phyloP scores from a whole-genome alignment of 2,797 vertebrate genomes.

The Poliocrania exsul region DNA sequence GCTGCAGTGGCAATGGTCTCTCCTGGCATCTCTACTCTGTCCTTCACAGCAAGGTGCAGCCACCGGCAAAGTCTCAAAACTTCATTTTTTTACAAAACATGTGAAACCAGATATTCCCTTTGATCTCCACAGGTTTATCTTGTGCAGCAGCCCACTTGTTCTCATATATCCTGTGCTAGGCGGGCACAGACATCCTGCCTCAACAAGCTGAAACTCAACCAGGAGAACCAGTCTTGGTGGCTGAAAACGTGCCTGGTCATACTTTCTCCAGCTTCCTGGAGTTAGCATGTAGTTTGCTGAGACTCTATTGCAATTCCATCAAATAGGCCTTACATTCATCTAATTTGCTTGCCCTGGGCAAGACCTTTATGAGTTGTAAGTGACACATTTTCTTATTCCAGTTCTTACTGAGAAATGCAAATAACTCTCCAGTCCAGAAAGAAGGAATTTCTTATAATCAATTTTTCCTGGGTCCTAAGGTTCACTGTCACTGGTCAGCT shows the following conservation, averaged over 20 bases:
- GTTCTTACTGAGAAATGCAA: background rate
- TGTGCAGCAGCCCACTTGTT: fast-evolving
- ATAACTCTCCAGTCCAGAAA: background rate
- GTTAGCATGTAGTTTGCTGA: background rate
- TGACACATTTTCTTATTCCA: background rate
- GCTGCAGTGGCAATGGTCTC: background rate
- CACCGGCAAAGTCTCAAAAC: background rate
- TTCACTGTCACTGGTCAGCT: background rate
- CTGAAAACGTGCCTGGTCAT: background rate
- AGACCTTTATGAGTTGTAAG: background rate
- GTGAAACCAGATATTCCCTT: background rate
- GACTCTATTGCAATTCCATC: background rate
- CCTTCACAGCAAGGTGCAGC: background rate
- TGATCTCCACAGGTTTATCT: background rate
- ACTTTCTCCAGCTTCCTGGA: background rate
- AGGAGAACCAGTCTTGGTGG: background rate
- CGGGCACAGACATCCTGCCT: background rate
- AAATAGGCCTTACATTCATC: background rate
- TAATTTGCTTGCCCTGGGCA: background rate
- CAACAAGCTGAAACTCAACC: background rate
- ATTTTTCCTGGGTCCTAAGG: background rate
- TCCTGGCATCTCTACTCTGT: background rate
- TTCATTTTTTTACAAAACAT: background rate
- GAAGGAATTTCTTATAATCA: background rate
- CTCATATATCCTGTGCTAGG: background rate